Evolutionary conservation across 2,113 vertebrate genomes (phyloP).

Genomic region (Neolamprologus caudopunctatus): DNA sequence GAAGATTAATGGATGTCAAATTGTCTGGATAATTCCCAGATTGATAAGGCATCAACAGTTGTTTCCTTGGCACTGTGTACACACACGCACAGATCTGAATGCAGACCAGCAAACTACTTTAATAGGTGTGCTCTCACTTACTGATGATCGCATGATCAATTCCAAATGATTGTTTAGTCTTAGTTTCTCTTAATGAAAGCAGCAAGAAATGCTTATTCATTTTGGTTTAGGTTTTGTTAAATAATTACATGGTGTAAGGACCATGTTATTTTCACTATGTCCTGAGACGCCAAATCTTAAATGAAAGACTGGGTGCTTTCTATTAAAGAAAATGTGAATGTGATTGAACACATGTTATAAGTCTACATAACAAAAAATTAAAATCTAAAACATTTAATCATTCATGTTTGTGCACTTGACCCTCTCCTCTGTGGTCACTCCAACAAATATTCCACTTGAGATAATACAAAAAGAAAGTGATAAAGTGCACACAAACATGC

Average conservation of each 20-base stretch:
- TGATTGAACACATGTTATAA: background rate
- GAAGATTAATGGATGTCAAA: background rate
- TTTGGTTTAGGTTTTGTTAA: background rate
- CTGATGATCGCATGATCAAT: background rate
- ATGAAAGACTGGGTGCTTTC: background rate
- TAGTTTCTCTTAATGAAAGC: background rate
- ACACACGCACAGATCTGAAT: background rate
- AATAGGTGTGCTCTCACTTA: background rate
- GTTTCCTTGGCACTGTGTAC: background rate
- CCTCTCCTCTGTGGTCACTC: conserved; percentile 17
- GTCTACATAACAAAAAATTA: background rate
- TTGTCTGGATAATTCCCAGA: background rate
- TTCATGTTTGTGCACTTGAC: conserved; percentile 1
- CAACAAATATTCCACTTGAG: conserved; percentile 15
- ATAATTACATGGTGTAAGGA: background rate
- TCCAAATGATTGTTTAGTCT: background rate
- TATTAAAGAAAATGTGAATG: background rate
- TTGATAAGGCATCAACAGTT: background rate
- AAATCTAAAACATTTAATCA: conserved; percentile 24
- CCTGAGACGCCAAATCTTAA: background rate
- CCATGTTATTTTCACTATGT: background rate
- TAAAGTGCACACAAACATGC: background rate
- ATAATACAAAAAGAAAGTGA: background rate
- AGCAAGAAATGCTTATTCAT: background rate
- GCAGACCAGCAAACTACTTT: background rate